A percentile compares a stretch with the other conserved stretches of the same genome.
These are phyloP conservation scores for Megalops atlanticus DNA, from an alignment of 2,113 vertebrate genomes.

Conservation along the genomic window DNA sequence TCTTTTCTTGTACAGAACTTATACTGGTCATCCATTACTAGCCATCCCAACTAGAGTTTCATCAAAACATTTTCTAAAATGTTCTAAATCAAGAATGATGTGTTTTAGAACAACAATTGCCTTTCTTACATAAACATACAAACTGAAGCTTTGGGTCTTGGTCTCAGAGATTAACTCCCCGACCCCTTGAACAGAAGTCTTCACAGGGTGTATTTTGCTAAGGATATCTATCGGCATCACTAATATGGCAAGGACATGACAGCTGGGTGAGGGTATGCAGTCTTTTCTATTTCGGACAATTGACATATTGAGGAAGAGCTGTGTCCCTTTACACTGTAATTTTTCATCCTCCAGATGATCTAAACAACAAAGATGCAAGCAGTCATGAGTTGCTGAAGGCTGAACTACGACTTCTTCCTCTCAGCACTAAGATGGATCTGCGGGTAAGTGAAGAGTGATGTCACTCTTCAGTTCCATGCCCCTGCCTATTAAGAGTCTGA, in stretches of 20 bases:
- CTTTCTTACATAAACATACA: constrained; percentile 10
- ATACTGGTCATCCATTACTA: too few relatives aligned
- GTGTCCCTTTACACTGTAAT: constrained; percentile 6
- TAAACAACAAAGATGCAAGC: constrained; percentile 51
- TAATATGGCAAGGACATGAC: too few relatives aligned
- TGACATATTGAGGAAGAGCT: background rate
- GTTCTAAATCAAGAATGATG: too few relatives aligned
- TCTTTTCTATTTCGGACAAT: background rate
- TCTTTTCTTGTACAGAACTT: too few relatives aligned
- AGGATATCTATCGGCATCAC: too few relatives aligned
- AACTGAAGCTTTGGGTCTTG: constrained; percentile 19
- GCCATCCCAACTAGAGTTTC: too few relatives aligned
- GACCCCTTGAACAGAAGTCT: constrained; percentile 20
- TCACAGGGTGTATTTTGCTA: background rate
- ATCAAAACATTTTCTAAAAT: too few relatives aligned
- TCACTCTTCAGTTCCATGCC: background rate
- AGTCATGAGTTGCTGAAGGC: constrained; percentile 52
- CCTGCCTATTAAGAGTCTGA: background rate
- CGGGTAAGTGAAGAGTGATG: constrained; percentile 49
- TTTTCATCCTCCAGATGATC: constrained; percentile 55
- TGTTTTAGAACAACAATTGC: constrained; percentile 32
- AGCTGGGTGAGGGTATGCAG: background rate
- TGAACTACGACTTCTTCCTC: constrained; percentile 45
- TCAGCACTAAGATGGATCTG: constrained; percentile 52
- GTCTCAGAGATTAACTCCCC: too few relatives aligned